Conservation (phyloP, 92 coral and sea anemone species). For the Epizoanthus fatuus region DNA sequence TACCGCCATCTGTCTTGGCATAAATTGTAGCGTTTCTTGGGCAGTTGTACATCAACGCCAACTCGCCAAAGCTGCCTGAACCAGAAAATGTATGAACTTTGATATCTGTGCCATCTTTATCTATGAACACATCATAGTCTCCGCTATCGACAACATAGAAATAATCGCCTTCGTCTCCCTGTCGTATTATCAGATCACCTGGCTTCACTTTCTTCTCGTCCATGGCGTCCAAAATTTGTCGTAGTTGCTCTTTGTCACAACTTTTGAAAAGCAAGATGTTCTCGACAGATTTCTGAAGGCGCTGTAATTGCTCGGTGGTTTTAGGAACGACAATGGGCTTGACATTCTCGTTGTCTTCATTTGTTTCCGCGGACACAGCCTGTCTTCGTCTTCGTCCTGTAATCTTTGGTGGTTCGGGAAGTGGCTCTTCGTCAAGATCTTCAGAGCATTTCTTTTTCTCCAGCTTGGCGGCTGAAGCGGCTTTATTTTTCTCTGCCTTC, state of each 20-base stretch:
- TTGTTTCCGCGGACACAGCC: constrained; percentile 98
- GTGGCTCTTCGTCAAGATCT: constrained; percentile 68
- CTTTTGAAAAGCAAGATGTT: constrained; percentile 91
- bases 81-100: constrained; percentile 94
- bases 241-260: constrained; percentile 92
- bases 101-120: constrained; percentile 67
- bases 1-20: constrained; percentile 86
- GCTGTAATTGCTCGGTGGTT: constrained; percentile 85
- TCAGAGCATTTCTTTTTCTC: constrained; percentile 26
- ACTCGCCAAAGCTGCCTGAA: constrained; percentile 97
- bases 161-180: constrained; percentile 98
- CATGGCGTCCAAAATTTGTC: constrained; percentile 90
- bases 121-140: constrained; percentile 89
- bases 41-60: constrained; percentile 98
- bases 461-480: constrained; percentile 15
- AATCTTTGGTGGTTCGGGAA: constrained; percentile 84
- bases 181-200: constrained; percentile 88
- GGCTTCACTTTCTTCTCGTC: constrained; percentile 87
- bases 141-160: constrained; percentile 97
- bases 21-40: constrained; percentile 97
- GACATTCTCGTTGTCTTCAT: constrained; percentile 75
- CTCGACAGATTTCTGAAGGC: constrained; percentile 88
- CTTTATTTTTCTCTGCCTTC: constrained; percentile 74
- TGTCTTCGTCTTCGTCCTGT: constrained; percentile 87
- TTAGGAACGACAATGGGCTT: constrained; percentile 92